phyloP scores from a whole-genome alignment of 2,797 vertebrate species.

The Sebastes steindachneri region DNA sequence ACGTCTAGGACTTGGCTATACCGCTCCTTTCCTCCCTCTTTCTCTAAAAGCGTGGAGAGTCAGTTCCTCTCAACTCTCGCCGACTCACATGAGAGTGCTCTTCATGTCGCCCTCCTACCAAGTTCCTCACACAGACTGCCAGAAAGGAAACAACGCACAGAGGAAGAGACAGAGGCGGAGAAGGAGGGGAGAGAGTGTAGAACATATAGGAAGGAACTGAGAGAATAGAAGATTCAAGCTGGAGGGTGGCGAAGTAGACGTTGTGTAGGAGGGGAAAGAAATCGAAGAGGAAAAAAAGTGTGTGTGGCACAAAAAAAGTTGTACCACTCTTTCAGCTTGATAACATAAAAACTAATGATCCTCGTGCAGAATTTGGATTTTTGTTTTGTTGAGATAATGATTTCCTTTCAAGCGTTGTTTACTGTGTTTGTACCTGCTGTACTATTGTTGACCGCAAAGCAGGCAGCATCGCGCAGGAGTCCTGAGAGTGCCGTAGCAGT shows the following conservation, averaged over 20 bases:
- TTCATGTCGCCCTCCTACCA: conserved; percentile 69
- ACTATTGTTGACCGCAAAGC: conserved; percentile 58
- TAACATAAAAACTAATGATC: conserved; percentile 32
- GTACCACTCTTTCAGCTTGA: conserved; percentile 15
- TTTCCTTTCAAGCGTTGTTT: conserved; percentile 60
- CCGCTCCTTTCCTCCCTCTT: conserved; percentile 14
- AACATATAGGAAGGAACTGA: conserved; percentile 61
- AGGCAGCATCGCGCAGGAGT: conserved; percentile 43
- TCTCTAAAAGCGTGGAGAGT: conserved; percentile 38
- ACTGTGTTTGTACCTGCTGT: conserved; percentile 52
- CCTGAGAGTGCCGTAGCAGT: conserved; percentile 63
- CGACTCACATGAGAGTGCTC: conserved; percentile 57
- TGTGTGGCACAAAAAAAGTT: conserved; percentile 17
- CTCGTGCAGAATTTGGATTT: conserved; percentile 12
- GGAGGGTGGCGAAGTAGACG: conserved; percentile 36
- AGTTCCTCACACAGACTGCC: conserved; percentile 57
- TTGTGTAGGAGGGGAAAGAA: conserved; percentile 37
- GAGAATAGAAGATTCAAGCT: conserved; percentile 58
- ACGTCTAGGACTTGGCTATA: conserved; percentile 38
- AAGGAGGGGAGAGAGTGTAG: conserved; percentile 35
- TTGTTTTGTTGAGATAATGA: conserved; percentile 10
- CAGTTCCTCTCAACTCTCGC: conserved; percentile 51
- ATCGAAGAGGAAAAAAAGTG: not conserved
- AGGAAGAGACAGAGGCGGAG: conserved; percentile 37
- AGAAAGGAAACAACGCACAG: conserved; percentile 47